These are phyloP conservation scores for Aepyceros melampus DNA, from an alignment of 2,113 vertebrate species.

Conservation along the genomic window DNA sequence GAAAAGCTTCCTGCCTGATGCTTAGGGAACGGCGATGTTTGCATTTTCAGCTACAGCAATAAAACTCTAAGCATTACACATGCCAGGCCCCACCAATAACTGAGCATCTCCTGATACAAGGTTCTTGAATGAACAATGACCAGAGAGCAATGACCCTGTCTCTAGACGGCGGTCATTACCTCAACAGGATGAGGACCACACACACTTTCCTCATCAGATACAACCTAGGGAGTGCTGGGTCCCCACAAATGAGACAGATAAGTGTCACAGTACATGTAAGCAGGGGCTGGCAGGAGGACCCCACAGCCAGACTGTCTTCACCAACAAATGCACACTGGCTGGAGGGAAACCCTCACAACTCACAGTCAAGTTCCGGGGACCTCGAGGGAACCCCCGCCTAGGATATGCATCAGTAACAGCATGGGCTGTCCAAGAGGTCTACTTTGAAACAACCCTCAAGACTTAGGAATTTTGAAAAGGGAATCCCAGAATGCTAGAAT, in stretches of 20 bases:
- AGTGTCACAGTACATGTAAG: not conserved
- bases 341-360: not conserved
- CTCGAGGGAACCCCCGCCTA: not conserved
- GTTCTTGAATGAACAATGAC: constrained; percentile 6
- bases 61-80: not conserved
- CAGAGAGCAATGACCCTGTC: not conserved
- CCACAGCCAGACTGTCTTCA: not conserved
- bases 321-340: not conserved
- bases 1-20: not conserved
- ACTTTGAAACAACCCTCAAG: not conserved
- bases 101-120: not conserved
- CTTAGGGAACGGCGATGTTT: not conserved
- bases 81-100: not conserved
- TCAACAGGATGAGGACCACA: not conserved
- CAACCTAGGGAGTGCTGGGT: not conserved
- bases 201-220: not conserved
- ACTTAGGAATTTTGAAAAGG: not conserved
- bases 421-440: not conserved
- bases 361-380: not conserved
- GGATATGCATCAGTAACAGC: not conserved
- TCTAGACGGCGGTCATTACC: not conserved
- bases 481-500: not conserved
- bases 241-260: not conserved
- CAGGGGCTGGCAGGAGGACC: not conserved
- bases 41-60: not conserved